phyloP scores from a whole-genome alignment of 2,888 invertebrate species.

The Notodonta dromedarius region DNA sequence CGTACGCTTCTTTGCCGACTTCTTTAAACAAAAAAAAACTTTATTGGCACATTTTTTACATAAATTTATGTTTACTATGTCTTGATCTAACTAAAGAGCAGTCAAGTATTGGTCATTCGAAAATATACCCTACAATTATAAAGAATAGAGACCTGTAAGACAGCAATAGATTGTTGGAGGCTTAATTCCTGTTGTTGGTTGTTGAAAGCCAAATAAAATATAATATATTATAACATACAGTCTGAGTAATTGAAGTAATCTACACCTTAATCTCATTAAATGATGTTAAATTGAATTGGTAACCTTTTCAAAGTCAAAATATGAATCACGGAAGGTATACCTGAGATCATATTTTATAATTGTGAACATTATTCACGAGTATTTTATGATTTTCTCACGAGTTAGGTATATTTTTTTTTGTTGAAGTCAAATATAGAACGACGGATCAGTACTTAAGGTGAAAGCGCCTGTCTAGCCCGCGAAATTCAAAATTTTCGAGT shows the following conservation, averaged over 20 bases:
- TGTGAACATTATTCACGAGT: background rate
- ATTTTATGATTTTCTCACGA: background rate
- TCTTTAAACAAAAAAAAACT: no score
- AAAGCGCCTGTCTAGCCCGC: no score
- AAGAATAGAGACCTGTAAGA: no score
- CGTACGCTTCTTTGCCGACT: no score
- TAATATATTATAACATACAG: background rate
- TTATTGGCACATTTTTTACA: no score
- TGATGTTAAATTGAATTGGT: background rate
- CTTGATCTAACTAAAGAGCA: no score
- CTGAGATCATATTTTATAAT: background rate
- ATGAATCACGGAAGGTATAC: constrained; percentile 2
- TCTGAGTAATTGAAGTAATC: background rate
- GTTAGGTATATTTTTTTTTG: background rate
- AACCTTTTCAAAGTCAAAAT: constrained; percentile 1
- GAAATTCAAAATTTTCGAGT: no score
- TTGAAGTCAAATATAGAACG: no score
- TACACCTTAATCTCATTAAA: background rate
- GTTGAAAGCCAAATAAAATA: background rate
- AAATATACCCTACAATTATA: no score
- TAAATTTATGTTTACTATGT: no score
- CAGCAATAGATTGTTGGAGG: background rate
- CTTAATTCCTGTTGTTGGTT: background rate
- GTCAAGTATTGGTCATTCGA: no score
- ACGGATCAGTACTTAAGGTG: no score